Evolutionary conservation across 2,113 vertebrate genomes (phyloP).

Genomic region (Cettia cetti): DNA sequence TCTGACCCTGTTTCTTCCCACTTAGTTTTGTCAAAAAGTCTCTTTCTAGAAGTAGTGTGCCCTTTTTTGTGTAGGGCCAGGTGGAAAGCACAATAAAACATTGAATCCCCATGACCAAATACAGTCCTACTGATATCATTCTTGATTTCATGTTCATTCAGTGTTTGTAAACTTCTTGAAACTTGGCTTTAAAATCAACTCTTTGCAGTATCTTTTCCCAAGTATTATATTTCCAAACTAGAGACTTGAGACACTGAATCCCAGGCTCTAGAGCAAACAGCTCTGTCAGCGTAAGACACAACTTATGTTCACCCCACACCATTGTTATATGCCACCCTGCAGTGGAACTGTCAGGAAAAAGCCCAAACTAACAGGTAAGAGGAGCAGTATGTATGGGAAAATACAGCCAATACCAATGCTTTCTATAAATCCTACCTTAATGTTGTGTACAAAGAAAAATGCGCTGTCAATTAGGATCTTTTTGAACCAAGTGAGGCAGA

Average conservation of each 20-base stretch:
- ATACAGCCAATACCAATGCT: background rate
- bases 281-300: background rate
- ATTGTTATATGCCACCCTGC: background rate
- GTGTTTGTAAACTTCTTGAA: background rate
- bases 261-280: background rate
- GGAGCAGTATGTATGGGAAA: background rate
- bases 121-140: background rate
- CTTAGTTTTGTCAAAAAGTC: background rate
- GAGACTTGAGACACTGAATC: background rate
- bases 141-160: background rate
- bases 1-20: background rate
- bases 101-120: background rate
- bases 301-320: background rate
- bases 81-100: background rate
- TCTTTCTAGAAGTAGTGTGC: background rate
- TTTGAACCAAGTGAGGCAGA: background rate
- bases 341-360: background rate
- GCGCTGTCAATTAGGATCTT: background rate
- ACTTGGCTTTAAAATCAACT: background rate
- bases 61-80: background rate
- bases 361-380: background rate
- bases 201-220: background rate
- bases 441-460: background rate
- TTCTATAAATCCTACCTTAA: background rate
- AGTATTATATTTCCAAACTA: background rate